Evolutionary conservation across 2,113 vertebrate species (phyloP).

Genomic region (Pterocles gutturalis): DNA sequence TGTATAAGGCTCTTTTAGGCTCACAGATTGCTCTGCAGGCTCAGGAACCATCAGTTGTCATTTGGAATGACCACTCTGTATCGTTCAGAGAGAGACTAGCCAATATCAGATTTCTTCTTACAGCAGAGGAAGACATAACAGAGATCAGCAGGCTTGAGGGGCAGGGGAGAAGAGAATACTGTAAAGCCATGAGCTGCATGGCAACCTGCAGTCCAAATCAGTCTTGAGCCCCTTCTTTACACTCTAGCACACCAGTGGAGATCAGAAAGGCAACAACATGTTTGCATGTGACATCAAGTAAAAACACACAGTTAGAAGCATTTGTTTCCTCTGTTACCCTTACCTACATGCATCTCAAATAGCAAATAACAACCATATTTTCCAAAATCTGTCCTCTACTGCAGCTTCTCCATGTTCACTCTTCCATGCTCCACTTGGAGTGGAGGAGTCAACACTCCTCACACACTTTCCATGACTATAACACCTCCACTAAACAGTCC

Average conservation of each 20-base stretch:
- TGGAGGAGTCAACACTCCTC: neutral
- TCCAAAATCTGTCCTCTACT: neutral
- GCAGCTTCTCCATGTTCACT: neutral
- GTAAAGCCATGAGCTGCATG: neutral
- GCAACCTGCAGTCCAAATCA: neutral
- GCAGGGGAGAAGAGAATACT: neutral
- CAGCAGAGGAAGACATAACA: neutral
- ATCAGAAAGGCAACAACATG: neutral
- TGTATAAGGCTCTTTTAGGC: neutral
- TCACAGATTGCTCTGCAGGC: neutral
- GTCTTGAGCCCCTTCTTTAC: neutral
- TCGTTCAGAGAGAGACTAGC: neutral
- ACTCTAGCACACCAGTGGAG: neutral
- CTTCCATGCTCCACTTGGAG: neutral
- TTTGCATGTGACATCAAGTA: neutral
- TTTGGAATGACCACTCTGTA: neutral
- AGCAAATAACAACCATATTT: neutral
- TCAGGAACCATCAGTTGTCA: neutral
- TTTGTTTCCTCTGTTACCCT: neutral
- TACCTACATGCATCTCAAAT: neutral
- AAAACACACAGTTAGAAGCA: neutral
- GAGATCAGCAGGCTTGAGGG: neutral
- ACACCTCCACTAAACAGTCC: neutral
- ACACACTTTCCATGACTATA: accelerated
- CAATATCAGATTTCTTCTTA: neutral